Base-by-base conservation (phyloP, 2,113 vertebrate genomes). In the Tretioscincus oriximinensis region DNA sequence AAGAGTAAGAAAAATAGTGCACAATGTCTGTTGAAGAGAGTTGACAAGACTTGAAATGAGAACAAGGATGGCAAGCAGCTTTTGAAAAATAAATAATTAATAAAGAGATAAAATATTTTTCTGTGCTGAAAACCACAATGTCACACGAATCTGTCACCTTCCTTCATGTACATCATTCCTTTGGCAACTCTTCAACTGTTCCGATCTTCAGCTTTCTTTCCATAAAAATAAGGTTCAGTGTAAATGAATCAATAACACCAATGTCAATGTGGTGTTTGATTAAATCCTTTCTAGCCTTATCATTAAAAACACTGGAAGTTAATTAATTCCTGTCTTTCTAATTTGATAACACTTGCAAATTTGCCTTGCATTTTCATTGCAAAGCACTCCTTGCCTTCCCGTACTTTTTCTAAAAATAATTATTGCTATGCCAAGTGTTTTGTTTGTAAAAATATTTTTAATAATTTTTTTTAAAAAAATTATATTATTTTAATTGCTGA, bases 291-390 rank as follows among this genome's bases (percentile, higher is more conserved):
- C 28, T 69, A 67, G 45, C 63, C 24, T 87, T 90, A 87, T 80
- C 84, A 58, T 81, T 51, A 88, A 84, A 87, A 82, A 83, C 58
- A 79, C 81, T 73, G 31, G 68, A 86, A 81, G 45, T 82, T 86
- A 87, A 88, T 90, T 87, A 88, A 81, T 41, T 89, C 66, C 7
- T 16, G 51, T 78, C 80, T 81, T 84, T 81, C 73, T 80, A 83
- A 88, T 91, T 88, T 86, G 66, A 89, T 88, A 91, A 84, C 47
- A 16, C 73, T 76, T 82, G 26, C 26, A 81, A 58, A 78, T 85
- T 86, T 61, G 58, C n/a, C 80, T 86, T 88, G 70, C 16, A 87
- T 90, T 83, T 87, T 82, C 86, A 90, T 77, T 78, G 2, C 45
- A 68, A 28, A 88, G 9, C 41, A 75, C n/a, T 29, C 78, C 73